Evolutionary conservation across 2,797 vertebrate species (phyloP), one percentile per base, ranked within the genome.

Genomic region (Syngnathus acus): DNA sequence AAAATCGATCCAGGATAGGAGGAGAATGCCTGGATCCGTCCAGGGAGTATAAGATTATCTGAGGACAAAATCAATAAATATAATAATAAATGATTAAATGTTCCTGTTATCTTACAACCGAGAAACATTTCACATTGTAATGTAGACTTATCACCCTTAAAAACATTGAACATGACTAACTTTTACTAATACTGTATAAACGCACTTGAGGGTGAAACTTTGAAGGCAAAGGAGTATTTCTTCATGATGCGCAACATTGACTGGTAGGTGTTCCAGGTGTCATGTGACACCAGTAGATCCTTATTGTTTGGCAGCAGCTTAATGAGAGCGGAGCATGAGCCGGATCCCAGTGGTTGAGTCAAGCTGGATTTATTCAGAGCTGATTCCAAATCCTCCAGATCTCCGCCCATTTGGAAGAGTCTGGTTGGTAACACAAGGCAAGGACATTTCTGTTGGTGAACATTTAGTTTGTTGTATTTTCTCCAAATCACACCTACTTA

Each of bases 1-100:
- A 97, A 96, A 71, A 98, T 94, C 19, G 92, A 84, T 57, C 95
- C 95, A 0, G 97, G 97, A 65, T 99, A 99, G 23, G 96, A 98
- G 0, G 96, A 98, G 80, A 99, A 98, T 0, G 91, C 90, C 77
- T 94, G 88, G 66, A 79, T 65, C 48, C 77, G 87, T 17, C 96
- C 95, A 0, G 95, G 93, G 78, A 95, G 83, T 42, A 51, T 10
- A 5, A 65, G 58, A 17, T 68, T 81, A 23, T n/a, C 88, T 90
- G 72, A 73, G 69, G 74, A 39, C 14, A 53, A 54, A 53, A 50
- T 17, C 3, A 37, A 37, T 26, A 54, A 10, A 21, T 50, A 48
- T 64, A 19, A 64, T 8, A 38, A 32, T 32, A 32, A 32, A 32
- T 32, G 32, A 32, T 32, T 32, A 3, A 32, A 32, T 32, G 32